Evolutionary conservation across 1,140 invertebrate species (phyloP), one percentile per base, ranked within the genome.

Genomic region (Drosophila kepulauana): DNA sequence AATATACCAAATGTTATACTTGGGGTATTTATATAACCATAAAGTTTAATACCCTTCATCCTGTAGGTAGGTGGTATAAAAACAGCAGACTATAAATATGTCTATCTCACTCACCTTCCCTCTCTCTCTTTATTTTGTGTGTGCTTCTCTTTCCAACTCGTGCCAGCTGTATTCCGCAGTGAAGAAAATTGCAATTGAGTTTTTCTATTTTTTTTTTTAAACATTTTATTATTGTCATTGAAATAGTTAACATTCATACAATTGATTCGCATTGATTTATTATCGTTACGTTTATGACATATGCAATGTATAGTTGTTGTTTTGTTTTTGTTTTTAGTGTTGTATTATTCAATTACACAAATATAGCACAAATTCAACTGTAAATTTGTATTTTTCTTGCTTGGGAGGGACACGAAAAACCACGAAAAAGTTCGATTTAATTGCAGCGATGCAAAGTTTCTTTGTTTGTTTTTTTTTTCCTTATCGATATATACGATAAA

Each of bases 191-290:
- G 8, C 8, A 8, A 33, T 38, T 38, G 8, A 33, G 30, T 7
- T 33, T 25, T 33, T 7, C 30, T 10, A 10, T 10, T 56, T 16
- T 15, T 57, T 43, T 64, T 74, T 88, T 88, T 87, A 75, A 87
- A 87, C 82, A 88, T 88, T 87, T 87, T 87, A 88, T 87, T 87
- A 87, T 87, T 87, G 82, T 87, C 82, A 87, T 87, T 88, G 82
- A 87, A 87, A 84, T 87, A 87, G 82, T 87, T 87, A 87, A 87
- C 82, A 87, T 87, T 87, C 82, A 87, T 87, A 87, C 84, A 86
- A 79, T 87, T 87, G 56, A 25, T 64, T 68, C 33, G 71, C 41
- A 46, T 66, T 77, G 56, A 62, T 57, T 85, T 77, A 75, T 68
- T 82, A 51, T 70, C 72, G 49, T 85, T 78, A 66, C 72, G 49